phyloP scores from a whole-genome alignment of 1,140 invertebrate genomes.

The Protaetia brevitarsis region DNA sequence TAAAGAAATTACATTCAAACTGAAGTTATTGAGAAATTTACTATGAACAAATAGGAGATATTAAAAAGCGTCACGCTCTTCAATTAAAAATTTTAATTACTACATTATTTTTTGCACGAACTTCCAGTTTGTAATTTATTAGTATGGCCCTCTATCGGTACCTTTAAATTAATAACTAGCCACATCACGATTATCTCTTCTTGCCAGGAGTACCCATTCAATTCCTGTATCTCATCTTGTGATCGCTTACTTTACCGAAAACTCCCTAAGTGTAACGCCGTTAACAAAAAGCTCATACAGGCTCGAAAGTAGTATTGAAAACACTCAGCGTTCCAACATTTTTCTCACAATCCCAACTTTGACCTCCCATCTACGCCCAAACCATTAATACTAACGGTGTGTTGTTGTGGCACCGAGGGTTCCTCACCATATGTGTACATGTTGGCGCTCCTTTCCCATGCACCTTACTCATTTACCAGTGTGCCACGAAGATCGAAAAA shows the following conservation, averaged over 20 bases:
- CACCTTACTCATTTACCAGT: constrained; percentile 1
- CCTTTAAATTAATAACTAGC: too few relatives aligned
- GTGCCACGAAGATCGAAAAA: neutral
- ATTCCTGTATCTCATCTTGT: neutral
- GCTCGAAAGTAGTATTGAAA: neutral
- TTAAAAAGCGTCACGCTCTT: too few relatives aligned
- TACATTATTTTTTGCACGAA: too few relatives aligned
- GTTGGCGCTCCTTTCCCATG: neutral
- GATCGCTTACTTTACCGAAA: neutral
- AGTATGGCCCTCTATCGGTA: too few relatives aligned
- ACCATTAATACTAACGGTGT: neutral
- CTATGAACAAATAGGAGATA: too few relatives aligned
- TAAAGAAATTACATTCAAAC: too few relatives aligned
- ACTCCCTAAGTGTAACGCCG: neutral
- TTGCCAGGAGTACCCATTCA: neutral
- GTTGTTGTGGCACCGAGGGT: neutral
- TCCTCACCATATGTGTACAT: neutral
- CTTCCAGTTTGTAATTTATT: too few relatives aligned
- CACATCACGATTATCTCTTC: neutral
- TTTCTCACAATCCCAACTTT: constrained; percentile 7
- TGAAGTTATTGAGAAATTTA: too few relatives aligned
- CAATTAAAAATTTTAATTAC: too few relatives aligned
- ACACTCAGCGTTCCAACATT: neutral
- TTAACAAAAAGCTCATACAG: neutral
- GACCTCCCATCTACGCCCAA: constrained; percentile 5